Evolutionary conservation across 2,888 invertebrate species (phyloP).

Genomic region (Lycaena phlaeas): DNA sequence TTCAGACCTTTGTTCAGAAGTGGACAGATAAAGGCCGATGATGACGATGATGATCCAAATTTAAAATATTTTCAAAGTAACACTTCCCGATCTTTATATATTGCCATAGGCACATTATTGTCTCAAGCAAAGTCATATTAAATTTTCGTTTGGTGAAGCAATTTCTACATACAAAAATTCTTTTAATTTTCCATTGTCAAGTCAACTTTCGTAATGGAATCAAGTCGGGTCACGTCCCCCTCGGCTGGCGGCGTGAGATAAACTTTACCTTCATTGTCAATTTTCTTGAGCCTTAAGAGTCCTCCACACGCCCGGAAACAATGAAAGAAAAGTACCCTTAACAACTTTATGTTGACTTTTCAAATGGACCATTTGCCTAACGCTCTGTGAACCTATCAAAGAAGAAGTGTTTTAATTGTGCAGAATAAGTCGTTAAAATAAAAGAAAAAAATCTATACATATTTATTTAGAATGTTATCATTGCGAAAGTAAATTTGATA

Average conservation of each 20-base stretch:
- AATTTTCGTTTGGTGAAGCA: constrained; percentile 53
- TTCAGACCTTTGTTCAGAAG: too few relatives aligned
- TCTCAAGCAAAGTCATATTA: constrained; percentile 32
- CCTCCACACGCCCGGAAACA: constrained; percentile 52
- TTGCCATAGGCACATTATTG: too few relatives aligned
- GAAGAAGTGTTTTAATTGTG: constrained; percentile 5
- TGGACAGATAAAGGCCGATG: too few relatives aligned
- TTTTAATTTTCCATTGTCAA: constrained; percentile 58
- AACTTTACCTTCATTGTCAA: constrained; percentile 70
- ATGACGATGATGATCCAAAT: too few relatives aligned
- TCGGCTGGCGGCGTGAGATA: constrained; percentile 63
- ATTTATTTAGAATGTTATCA: too few relatives aligned
- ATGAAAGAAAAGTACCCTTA: constrained; percentile 60
- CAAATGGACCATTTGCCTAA: constrained; percentile 44
- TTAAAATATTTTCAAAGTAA: too few relatives aligned
- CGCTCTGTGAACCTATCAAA: constrained; percentile 23
- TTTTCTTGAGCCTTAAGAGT: constrained; percentile 58
- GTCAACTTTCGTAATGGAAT: constrained; percentile 44
- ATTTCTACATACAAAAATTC: constrained; percentile 45
- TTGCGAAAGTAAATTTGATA: too few relatives aligned
- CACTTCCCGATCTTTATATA: too few relatives aligned
- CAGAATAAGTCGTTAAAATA: neutral
- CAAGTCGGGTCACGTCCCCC: constrained; percentile 62
- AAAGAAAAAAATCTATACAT: too few relatives aligned
- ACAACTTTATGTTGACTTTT: constrained; percentile 55